A percentile compares a stretch with the other conserved stretches of the same genome.
These are phyloP conservation scores for Diplodus sargus DNA, from an alignment of 2,797 vertebrate species.

Conservation along the genomic window DNA sequence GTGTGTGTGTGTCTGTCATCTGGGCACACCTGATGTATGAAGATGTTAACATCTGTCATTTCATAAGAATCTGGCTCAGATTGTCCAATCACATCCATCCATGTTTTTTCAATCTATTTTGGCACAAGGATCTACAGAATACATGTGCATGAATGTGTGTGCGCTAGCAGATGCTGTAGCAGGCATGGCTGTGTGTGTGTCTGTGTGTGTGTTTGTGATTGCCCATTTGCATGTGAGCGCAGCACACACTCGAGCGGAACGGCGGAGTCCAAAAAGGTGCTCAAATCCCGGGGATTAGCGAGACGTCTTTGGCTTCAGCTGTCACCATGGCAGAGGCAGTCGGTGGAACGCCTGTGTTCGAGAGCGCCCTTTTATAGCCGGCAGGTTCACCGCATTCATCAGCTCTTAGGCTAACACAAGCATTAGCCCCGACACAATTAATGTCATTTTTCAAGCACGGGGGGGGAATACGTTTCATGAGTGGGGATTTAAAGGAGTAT, in stretches of 20 bases:
- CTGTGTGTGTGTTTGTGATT: slow-evolving; percentile 36
- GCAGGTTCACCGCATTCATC: slow-evolving; percentile 64
- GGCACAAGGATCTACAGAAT: background rate
- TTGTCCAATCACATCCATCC: background rate
- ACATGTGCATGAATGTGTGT: background rate
- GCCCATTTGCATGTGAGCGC: slow-evolving; percentile 51
- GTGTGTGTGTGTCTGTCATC: slow-evolving; percentile 30
- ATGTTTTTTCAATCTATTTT: slow-evolving; percentile 9
- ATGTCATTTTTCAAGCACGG: slow-evolving; percentile 52
- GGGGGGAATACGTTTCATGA: slow-evolving; percentile 29
- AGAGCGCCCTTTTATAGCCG: slow-evolving; percentile 58
- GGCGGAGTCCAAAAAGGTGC: slow-evolving; percentile 66
- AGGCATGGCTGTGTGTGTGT: slow-evolving; percentile 20
- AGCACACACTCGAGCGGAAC: slow-evolving; percentile 51
- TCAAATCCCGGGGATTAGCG: slow-evolving; percentile 76
- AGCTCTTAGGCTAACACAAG: slow-evolving; percentile 48
- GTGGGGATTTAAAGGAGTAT: slow-evolving; percentile 4
- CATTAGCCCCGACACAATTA: slow-evolving; percentile 55
- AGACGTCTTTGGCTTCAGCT: slow-evolving; percentile 76
- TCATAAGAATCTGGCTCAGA: background rate
- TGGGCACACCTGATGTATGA: slow-evolving; percentile 16
- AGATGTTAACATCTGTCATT: slow-evolving; percentile 36
- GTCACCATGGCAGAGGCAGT: slow-evolving; percentile 82
- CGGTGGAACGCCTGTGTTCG: slow-evolving; percentile 66
- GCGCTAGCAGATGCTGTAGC: slow-evolving; percentile 11